phyloP scores from a whole-genome alignment of 2,888 invertebrate species.

The Agonum fuliginosum region DNA sequence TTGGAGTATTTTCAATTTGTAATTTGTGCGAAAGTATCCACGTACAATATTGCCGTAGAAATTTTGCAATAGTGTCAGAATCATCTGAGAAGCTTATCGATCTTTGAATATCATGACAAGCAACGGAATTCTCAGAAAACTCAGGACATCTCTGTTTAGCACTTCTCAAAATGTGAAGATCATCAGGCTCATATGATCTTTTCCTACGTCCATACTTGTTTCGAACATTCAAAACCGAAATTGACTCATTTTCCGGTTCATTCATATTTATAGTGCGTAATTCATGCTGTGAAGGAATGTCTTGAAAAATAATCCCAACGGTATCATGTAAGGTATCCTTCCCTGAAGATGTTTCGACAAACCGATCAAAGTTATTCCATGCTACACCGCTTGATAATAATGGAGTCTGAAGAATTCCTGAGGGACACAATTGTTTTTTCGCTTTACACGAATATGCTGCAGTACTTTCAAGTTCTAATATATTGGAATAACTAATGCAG shows the following conservation, averaged over 20 bases:
- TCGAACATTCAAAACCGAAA: conserved; percentile 17
- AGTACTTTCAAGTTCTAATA: conserved; percentile 20
- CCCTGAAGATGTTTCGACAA: conserved; percentile 39
- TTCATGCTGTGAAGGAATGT: conserved; percentile 52
- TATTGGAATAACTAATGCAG: conserved; percentile 16
- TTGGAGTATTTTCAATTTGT: conserved; percentile 63
- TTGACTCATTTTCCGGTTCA: conserved; percentile 43
- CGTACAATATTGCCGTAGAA: conserved; percentile 7
- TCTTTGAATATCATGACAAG: conserved; percentile 36
- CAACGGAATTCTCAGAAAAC: no score
- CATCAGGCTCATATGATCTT: no score
- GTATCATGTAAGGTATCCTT: conserved; percentile 63
- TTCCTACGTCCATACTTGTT: conserved; percentile 57
- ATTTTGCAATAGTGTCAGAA: background rate
- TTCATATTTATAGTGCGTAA: conserved; percentile 59
- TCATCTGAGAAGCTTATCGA: background rate
- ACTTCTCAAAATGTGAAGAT: no score
- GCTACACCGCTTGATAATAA: conserved; percentile 59
- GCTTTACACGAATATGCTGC: conserved; percentile 1
- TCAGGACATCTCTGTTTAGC: no score
- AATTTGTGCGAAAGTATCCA: conserved; percentile 61
- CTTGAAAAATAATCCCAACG: conserved; percentile 45
- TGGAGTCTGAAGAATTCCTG: conserved; percentile 48
- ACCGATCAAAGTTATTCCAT: conserved; percentile 54
- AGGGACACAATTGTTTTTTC: conserved; percentile 4